Percentiles rank a stretch among this genome's conserved stretches.
phyloP scores from a whole-genome alignment of 2,888 invertebrate genomes.

The Pinctada fucata region DNA sequence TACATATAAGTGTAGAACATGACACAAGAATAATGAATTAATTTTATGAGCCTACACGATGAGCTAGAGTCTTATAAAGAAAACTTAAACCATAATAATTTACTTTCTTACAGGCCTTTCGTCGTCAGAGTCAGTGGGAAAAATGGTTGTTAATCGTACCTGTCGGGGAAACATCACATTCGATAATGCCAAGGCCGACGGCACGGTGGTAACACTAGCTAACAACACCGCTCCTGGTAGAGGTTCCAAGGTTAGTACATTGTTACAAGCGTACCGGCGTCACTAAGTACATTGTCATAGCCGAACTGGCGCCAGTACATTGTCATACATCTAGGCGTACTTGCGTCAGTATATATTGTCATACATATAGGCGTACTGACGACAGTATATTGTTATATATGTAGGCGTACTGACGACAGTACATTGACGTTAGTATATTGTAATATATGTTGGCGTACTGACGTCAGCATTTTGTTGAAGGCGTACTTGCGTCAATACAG shows the following conservation, averaged over 20 bases:
- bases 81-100: not conserved
- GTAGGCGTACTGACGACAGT: too few species aligned
- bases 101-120: conserved; percentile 4
- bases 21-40: not conserved
- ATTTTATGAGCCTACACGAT: not conserved
- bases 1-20: too few species aligned
- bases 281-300: not conserved
- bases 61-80: not conserved
- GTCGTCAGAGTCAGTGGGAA: conserved; percentile 15
- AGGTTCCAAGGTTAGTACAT: not conserved
- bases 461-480: too few species aligned
- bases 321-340: not conserved
- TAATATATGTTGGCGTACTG: too few species aligned
- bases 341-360: too few species aligned
- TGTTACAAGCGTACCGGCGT: not conserved
- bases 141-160: conserved; percentile 24
- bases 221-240: conserved; percentile 20
- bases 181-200: conserved; percentile 22
- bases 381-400: too few species aligned
- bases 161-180: conserved; percentile 32
- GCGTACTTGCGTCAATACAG: too few species aligned
- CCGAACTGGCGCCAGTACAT: not conserved
- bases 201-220: conserved; percentile 18
- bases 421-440: too few species aligned
- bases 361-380: not conserved